Conservation (phyloP, 2,797 vertebrate genomes). For the Tauraco hartlaubi region DNA sequence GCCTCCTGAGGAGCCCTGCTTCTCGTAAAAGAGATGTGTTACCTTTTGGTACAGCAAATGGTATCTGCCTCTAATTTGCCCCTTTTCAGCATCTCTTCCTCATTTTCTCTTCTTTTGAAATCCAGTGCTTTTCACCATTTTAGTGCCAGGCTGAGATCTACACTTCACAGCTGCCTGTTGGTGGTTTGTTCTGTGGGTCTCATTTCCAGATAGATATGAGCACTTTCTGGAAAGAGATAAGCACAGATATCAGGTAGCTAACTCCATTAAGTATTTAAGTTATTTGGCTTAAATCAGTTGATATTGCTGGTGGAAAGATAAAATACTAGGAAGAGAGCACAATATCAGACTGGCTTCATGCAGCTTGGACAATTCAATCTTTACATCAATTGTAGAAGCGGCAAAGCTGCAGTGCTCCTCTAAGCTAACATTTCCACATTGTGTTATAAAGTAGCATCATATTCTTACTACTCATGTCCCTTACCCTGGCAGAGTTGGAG, state of each 20-base stretch:
- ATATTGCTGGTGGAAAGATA: background rate
- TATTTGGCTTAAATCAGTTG: background rate
- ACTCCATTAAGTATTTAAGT: background rate
- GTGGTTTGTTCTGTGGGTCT: background rate
- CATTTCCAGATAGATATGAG: background rate
- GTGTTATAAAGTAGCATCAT: background rate
- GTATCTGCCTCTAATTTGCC: background rate
- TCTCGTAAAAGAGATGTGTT: background rate
- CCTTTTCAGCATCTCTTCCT: background rate
- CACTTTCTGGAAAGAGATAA: background rate
- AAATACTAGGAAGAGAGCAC: background rate
- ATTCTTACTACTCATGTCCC: background rate
- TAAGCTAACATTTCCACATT: background rate
- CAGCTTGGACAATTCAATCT: background rate
- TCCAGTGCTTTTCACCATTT: background rate
- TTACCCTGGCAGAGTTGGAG: background rate
- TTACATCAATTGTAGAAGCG: background rate
- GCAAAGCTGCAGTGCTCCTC: background rate
- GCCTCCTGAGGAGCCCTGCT: background rate
- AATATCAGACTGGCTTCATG: background rate
- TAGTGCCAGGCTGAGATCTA: background rate
- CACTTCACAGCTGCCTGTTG: background rate
- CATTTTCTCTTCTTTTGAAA: background rate
- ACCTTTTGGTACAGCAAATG: background rate
- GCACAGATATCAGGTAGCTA: background rate